A percentile compares a stretch with the other conserved stretches of the same genome.
Conservation (phyloP, 1,140 invertebrate species). For the Tetramorium alpestre region DNA sequence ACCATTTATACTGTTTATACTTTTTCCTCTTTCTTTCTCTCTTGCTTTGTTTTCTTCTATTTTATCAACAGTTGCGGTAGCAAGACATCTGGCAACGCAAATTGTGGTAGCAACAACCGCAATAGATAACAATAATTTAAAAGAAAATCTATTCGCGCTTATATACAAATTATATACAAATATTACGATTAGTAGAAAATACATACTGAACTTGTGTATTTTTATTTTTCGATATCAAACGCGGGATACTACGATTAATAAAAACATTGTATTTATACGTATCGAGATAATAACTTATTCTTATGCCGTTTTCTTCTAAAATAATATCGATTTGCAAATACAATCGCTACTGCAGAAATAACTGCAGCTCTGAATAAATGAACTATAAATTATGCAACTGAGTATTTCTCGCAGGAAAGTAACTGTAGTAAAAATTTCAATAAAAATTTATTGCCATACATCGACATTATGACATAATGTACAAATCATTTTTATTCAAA, state of each 20-base stretch:
- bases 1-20: background rate
- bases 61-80: background rate
- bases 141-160: background rate
- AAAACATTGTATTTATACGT: background rate
- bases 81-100: background rate
- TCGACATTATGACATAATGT: background rate
- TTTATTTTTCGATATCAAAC: background rate
- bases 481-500: background rate
- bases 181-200: background rate
- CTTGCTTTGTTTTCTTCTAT: background rate
- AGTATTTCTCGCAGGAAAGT: background rate
- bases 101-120: background rate
- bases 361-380: background rate
- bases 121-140: background rate
- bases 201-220: background rate
- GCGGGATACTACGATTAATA: background rate
- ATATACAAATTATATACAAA: background rate
- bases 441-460: background rate
- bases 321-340: background rate
- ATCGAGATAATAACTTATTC: background rate
- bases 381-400: background rate
- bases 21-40: background rate
- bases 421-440: conserved; percentile 1
- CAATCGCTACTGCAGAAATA: background rate
- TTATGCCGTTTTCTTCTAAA: background rate